Percentiles rank a stretch among this genome's conserved stretches.
Conservation (phyloP, 2,113 vertebrate genomes). For the Notothenia rossii region DNA sequence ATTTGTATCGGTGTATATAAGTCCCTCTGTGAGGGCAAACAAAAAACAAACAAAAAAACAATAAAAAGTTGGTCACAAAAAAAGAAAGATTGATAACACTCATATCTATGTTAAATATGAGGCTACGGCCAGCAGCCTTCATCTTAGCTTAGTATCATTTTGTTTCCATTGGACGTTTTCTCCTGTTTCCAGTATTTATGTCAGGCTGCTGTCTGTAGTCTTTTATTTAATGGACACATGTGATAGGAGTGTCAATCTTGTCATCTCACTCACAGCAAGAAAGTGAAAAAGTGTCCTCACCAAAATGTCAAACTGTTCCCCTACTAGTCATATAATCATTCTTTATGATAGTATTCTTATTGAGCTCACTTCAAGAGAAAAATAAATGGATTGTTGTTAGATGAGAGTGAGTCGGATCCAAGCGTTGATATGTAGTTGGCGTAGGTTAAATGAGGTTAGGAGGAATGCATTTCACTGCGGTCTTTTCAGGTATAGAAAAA, state of each 20-base stretch:
- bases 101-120: too few species aligned
- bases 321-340: background rate
- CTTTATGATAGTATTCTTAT: background rate
- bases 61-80: too few species aligned
- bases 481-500: conserved; percentile 14
- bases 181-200: too few species aligned
- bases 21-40: too few species aligned
- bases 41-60: too few species aligned
- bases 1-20: too few species aligned
- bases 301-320: background rate
- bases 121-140: background rate
- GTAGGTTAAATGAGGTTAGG: conserved; percentile 12
- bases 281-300: background rate
- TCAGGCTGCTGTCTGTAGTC: background rate
- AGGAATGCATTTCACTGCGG: conserved; percentile 22
- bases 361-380: background rate
- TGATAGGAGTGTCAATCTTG: background rate
- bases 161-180: too few species aligned
- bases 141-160: background rate
- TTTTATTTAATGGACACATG: background rate
- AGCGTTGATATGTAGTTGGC: background rate
- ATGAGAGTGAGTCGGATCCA: conserved; percentile 6
- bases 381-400: background rate
- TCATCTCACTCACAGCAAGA: background rate
- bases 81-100: too few species aligned